Evolutionary conservation across 2,113 vertebrate genomes (phyloP).

Genomic region (Rhodinocichla rosea): DNA sequence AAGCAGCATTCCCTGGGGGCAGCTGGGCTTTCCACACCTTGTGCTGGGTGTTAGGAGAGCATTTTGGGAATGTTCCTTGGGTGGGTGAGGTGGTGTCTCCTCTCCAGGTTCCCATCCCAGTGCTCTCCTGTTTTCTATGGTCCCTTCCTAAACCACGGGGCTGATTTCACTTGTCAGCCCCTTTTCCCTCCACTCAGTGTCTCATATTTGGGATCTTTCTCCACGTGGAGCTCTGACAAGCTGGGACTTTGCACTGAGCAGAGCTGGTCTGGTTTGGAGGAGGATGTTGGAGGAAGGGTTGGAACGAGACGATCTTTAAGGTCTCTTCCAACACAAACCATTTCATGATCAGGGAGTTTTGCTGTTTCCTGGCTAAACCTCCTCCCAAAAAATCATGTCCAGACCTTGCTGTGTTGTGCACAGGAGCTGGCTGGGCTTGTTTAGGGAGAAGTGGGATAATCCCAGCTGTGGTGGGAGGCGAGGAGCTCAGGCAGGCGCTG

Average conservation of each 20-base stretch:
- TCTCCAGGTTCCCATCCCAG: background rate
- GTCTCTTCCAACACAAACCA: background rate
- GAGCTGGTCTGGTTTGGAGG: background rate
- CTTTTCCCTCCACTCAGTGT: rapidly evolving
- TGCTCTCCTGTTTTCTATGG: background rate
- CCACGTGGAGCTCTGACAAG: background rate
- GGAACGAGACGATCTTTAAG: background rate
- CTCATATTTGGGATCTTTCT: background rate
- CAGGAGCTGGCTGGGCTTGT: background rate
- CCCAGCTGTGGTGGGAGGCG: background rate
- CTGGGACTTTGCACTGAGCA: background rate
- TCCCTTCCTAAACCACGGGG: rapidly evolving
- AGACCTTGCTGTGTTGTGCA: background rate
- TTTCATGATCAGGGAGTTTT: background rate
- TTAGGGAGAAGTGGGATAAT: background rate
- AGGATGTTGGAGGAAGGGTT: background rate
- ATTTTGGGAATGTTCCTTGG: rapidly evolving
- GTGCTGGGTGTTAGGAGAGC: background rate
- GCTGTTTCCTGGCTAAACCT: background rate
- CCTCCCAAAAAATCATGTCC: rapidly evolving
- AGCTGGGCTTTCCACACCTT: background rate
- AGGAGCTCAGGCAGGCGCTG: background rate
- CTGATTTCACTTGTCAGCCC: background rate
- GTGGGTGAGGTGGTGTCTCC: no score
- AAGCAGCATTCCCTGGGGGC: rapidly evolving